These are phyloP conservation scores for Balearica regulorum DNA, from an alignment of 2,797 vertebrate genomes.

Conservation along the genomic window DNA sequence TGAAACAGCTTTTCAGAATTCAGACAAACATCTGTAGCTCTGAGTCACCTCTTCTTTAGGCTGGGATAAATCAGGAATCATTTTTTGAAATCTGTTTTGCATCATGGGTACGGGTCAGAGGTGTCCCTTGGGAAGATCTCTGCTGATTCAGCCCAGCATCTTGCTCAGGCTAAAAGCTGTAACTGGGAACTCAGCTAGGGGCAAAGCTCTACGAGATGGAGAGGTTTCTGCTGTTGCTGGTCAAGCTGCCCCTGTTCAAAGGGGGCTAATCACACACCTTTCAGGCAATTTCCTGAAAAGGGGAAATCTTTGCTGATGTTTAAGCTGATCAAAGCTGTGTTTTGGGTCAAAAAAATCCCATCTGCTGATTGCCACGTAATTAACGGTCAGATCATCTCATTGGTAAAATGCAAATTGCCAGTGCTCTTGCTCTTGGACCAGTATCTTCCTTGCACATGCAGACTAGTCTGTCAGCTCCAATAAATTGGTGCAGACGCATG, in stretches of 20 bases:
- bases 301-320: not conserved
- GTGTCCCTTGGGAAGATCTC: not conserved
- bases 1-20: not conserved
- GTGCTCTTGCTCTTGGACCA: too few relatives aligned
- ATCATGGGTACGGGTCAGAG: not conserved
- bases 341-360: not conserved
- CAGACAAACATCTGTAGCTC: not conserved
- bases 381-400: not conserved
- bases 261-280: not conserved
- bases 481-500: rapidly evolving
- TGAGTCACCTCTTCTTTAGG: not conserved
- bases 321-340: not conserved
- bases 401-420: not conserved
- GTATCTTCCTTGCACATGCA: rapidly evolving
- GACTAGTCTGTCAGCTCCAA: not conserved
- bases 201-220: not conserved
- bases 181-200: not conserved
- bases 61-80: not conserved
- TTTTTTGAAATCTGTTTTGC: not conserved
- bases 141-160: not conserved
- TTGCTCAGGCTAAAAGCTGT: not conserved
- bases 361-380: not conserved
- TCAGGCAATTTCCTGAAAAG: not conserved
- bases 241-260: not conserved
- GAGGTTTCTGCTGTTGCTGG: not conserved